These are phyloP conservation scores for Saguinus midas DNA, from an alignment of 2,113 vertebrate genomes.

Conservation along the genomic window DNA sequence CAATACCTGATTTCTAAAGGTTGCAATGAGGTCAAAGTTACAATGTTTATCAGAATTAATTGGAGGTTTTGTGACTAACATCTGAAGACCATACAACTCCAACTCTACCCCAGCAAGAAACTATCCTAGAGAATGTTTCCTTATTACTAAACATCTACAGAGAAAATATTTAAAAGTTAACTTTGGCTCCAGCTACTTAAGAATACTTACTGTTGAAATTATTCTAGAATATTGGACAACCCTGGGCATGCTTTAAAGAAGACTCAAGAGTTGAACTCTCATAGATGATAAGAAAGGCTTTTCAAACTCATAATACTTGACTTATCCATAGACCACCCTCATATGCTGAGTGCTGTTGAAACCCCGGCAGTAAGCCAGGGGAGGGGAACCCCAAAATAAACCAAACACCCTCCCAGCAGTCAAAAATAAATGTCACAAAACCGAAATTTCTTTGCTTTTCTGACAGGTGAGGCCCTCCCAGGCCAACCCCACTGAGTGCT, in stretches of 20 bases:
- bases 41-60: neutral
- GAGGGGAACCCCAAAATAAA: neutral
- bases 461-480: neutral
- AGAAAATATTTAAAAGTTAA: neutral
- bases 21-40: neutral
- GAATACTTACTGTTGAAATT: conserved; percentile 7
- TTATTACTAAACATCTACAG: neutral
- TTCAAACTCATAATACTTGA: neutral
- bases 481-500: neutral
- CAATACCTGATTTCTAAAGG: neutral
- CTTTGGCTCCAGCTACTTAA: neutral
- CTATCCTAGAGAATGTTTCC: neutral
- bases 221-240: conserved; percentile 25
- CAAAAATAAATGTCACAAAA: neutral
- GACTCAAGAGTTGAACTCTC: neutral
- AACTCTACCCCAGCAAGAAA: neutral
- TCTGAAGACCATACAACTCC: neutral
- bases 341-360: neutral
- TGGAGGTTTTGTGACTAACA: neutral
- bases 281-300: neutral
- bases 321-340: neutral
- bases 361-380: neutral
- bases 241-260: neutral
- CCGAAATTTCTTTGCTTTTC: neutral
- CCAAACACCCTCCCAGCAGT: neutral